These are phyloP conservation scores for Helleia helle DNA, from an alignment of 2,888 invertebrate genomes.

Conservation along the genomic window DNA sequence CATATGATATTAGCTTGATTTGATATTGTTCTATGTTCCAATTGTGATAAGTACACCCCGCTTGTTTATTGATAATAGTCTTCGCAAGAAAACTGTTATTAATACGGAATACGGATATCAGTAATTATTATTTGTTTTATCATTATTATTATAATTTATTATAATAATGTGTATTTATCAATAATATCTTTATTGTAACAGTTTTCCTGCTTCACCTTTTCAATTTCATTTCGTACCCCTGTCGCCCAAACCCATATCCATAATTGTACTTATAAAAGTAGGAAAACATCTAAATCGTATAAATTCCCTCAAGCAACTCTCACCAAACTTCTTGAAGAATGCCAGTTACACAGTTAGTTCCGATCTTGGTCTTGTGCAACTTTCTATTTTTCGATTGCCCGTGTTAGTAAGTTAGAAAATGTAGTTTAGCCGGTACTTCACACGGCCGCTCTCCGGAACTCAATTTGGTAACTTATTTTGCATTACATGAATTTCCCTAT, in stretches of 20 bases:
- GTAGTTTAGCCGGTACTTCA: constrained; percentile 54
- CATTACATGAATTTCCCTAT: constrained; percentile 37
- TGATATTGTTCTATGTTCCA: too few relatives aligned
- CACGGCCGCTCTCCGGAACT: constrained; percentile 44
- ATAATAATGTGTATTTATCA: too few relatives aligned
- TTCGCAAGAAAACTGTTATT: too few relatives aligned
- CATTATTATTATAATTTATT: too few relatives aligned
- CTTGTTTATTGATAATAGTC: too few relatives aligned
- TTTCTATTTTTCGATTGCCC: constrained; percentile 69
- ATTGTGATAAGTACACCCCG: too few relatives aligned
- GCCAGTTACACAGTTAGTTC: constrained; percentile 62
- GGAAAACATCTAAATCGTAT: constrained; percentile 46
- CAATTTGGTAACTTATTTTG: constrained; percentile 53
- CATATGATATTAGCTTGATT: too few relatives aligned
- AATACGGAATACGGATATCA: too few relatives aligned
- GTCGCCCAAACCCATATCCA: not conserved
- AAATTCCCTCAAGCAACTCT: constrained; percentile 48
- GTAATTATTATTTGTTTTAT: too few relatives aligned
- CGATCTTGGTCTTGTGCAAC: constrained; percentile 45
- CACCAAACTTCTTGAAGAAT: constrained; percentile 59
- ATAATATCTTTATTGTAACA: too few relatives aligned
- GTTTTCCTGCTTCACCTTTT: too few relatives aligned
- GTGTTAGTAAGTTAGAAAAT: constrained; percentile 63
- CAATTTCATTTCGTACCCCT: too few relatives aligned
- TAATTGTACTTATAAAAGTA: constrained; percentile 16